phyloP scores from a whole-genome alignment of 2,797 vertebrate species.

The Sitta carolinensis region DNA sequence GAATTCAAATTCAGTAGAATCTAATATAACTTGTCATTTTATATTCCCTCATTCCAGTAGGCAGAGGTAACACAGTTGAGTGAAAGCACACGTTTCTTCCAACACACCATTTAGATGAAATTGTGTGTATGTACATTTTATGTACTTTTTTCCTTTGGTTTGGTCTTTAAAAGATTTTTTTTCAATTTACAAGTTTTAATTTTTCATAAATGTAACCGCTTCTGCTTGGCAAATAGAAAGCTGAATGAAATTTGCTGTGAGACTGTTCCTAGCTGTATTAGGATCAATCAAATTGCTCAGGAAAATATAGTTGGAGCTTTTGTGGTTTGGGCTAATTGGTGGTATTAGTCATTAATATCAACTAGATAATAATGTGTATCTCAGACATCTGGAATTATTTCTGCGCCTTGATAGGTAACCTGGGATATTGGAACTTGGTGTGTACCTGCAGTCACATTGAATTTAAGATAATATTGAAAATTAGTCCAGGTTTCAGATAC shows the following conservation, averaged over 20 bases:
- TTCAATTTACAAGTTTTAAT: constrained; percentile 33
- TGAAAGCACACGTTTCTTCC: neutral
- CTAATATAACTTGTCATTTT: constrained; percentile 48
- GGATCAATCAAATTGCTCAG: neutral
- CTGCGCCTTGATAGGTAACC: neutral
- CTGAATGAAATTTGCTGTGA: neutral
- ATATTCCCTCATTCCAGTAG: constrained; percentile 26
- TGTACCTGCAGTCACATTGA: neutral
- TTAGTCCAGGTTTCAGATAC: neutral
- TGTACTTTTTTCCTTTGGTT: neutral
- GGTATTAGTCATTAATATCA: constrained; percentile 4
- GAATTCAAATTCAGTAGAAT: constrained; percentile 44
- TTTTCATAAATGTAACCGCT: constrained; percentile 38
- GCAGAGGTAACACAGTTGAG: constrained; percentile 14
- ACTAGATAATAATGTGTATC: neutral
- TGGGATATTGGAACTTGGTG: neutral
- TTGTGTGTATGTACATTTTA: neutral
- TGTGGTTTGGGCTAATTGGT: neutral
- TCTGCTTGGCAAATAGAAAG: neutral
- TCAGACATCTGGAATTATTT: constrained; percentile 11
- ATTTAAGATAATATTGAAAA: neutral
- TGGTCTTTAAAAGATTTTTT: neutral
- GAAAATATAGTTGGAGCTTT: neutral
- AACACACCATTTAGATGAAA: neutral
- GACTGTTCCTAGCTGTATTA: neutral